Conservation (phyloP, 2,113 vertebrate genomes). For the Elgaria multicarinata region DNA sequence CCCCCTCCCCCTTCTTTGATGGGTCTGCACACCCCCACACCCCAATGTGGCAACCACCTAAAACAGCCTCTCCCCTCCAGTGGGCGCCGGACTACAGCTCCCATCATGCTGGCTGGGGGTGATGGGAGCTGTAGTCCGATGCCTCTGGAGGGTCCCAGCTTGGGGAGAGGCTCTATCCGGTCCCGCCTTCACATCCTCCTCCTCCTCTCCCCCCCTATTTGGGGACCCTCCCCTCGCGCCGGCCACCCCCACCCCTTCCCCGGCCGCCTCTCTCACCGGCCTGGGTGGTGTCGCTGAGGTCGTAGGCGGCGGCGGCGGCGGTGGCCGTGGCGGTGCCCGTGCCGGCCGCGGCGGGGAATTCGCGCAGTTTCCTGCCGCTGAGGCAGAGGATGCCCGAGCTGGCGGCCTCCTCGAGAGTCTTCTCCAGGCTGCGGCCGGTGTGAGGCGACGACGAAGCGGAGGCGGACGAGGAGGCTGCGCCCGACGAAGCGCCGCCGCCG, state of each 20-base stretch:
- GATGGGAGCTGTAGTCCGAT: neutral
- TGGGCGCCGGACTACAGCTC: no score
- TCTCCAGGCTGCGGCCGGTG: conserved; percentile 91
- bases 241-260: conserved; percentile 7
- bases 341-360: conserved; percentile 80
- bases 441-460: conserved; percentile 77
- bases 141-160: neutral
- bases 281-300: conserved; percentile 94
- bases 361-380: conserved; percentile 95
- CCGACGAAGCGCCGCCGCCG: conserved; percentile 51
- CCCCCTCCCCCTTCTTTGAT: neutral
- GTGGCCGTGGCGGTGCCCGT: rapidly evolving
- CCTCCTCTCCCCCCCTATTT: neutral
- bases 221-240: no score
- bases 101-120: no score
- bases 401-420: conserved; percentile 93
- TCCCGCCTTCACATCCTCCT: neutral
- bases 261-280: conserved; percentile 80
- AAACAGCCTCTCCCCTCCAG: neutral
- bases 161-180: neutral
- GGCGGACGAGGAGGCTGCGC: neutral
- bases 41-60: no score
- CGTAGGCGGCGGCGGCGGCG: conserved; percentile 79
- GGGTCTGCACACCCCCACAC: neutral
- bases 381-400: conserved; percentile 92